Evolutionary conservation across 2,113 vertebrate species (phyloP).

Genomic region (Pandion haliaetus): DNA sequence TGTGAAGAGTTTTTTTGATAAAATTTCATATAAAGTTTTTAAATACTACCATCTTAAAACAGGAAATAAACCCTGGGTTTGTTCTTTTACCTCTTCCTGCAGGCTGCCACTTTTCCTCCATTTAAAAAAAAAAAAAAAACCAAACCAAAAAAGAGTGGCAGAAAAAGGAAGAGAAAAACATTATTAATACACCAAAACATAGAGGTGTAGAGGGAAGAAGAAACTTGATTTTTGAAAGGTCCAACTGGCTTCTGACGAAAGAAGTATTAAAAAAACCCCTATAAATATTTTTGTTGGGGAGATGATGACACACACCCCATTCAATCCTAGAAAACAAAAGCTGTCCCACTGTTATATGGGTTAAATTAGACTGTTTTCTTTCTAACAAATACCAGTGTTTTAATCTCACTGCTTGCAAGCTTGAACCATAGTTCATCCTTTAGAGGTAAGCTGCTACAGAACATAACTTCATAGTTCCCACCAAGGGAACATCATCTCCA

Average conservation of each 20-base stretch:
- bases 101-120: not conserved
- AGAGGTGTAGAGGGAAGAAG: not conserved
- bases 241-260: not conserved
- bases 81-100: not conserved
- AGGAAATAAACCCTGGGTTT: not conserved
- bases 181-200: not conserved
- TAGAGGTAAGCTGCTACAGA: not conserved
- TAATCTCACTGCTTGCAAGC: not conserved
- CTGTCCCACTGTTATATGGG: not conserved
- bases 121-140: not conserved
- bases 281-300: not conserved
- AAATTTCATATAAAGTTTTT: not conserved
- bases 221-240: not conserved
- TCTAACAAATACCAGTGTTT: not conserved
- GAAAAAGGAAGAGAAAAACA: not conserved
- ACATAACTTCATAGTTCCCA: not conserved
- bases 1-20: not conserved
- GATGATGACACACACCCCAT: not conserved
- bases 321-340: not conserved
- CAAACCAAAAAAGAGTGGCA: not conserved
- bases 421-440: not conserved
- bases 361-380: not conserved
- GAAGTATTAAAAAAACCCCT: not conserved
- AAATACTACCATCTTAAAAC: not conserved
- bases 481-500: not conserved